Conservation (phyloP, 2,888 invertebrate species). For the Sphaerophoria taeniata region DNA sequence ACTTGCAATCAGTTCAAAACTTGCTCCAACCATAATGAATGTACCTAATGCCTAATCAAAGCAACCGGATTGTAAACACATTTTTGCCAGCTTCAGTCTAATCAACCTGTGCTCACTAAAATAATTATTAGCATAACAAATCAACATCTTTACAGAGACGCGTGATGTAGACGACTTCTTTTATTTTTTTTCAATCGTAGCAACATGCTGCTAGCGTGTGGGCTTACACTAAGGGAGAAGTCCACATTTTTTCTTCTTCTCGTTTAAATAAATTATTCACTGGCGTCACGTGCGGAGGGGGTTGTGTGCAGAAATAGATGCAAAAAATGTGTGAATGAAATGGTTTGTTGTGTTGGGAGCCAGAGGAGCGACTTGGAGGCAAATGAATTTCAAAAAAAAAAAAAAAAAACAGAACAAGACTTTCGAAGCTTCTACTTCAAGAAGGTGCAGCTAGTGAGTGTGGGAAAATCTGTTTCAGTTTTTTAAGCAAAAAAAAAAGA, state of each 20-base stretch:
- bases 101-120: constrained; percentile 37
- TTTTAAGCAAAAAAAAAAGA: background rate
- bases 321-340: constrained; percentile 41
- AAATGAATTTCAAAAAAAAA: background rate
- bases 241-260: constrained; percentile 14
- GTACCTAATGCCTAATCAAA: background rate
- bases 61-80: background rate
- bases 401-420: background rate
- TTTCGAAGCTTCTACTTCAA: background rate
- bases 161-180: background rate
- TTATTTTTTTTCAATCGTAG: background rate
- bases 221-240: constrained; percentile 11
- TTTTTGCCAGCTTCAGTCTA: constrained; percentile 35
- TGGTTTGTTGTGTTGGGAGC: constrained; percentile 25
- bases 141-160: constrained; percentile 13
- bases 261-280: background rate
- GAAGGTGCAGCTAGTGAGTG: constrained; percentile 48
- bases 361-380: background rate
- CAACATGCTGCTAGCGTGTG: constrained; percentile 51
- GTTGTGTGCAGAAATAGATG: constrained; percentile 36
- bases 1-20: too few relatives aligned
- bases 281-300: constrained; percentile 24
- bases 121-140: constrained; percentile 19
- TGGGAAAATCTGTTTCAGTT: constrained; percentile 44
- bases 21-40: too few relatives aligned